phyloP scores from a whole-genome alignment of 2,888 invertebrate genomes.

The Cheilosia impressa region DNA sequence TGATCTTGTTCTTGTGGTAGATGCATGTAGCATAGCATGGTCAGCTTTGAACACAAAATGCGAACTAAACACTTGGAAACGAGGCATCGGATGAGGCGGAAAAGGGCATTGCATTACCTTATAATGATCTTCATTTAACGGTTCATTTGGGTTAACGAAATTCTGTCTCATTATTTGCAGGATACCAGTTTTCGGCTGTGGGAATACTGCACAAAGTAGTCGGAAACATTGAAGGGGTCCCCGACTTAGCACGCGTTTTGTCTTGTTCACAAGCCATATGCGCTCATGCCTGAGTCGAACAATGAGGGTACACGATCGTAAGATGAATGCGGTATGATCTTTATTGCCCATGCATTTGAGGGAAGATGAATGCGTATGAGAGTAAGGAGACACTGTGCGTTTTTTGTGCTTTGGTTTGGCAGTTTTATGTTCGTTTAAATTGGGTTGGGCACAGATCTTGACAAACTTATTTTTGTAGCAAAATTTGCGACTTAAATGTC shows the following conservation, averaged over 20 bases:
- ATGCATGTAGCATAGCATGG: constrained; percentile 12
- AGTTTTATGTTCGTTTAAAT: no score
- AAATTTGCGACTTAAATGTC: no score
- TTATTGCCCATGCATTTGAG: neutral
- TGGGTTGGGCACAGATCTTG: no score
- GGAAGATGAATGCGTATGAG: no score
- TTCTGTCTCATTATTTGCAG: constrained; percentile 27
- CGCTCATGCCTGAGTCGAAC: constrained; percentile 12
- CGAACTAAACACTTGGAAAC: constrained; percentile 37
- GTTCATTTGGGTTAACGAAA: constrained; percentile 64
- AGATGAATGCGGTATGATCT: constrained; percentile 35
- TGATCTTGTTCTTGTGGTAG: constrained; percentile 15
- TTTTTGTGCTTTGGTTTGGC: no score
- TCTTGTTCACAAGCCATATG: constrained; percentile 14
- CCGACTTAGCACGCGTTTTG: constrained; percentile 19
- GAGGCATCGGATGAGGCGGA: constrained; percentile 41
- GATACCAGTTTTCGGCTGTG: constrained; percentile 14
- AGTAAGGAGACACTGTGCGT: no score
- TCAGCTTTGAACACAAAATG: constrained; percentile 18
- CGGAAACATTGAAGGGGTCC: constrained; percentile 2
- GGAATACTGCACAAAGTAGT: constrained; percentile 2
- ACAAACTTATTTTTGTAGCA: no score
- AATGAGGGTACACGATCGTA: constrained; percentile 6
- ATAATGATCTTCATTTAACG: constrained; percentile 70
- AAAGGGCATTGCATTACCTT: constrained; percentile 56